A percentile compares a stretch with the other conserved stretches of the same genome.
These are phyloP conservation scores for Helicoverpa armigera DNA, from an alignment of 1,140 invertebrate genomes.

Conservation along the genomic window DNA sequence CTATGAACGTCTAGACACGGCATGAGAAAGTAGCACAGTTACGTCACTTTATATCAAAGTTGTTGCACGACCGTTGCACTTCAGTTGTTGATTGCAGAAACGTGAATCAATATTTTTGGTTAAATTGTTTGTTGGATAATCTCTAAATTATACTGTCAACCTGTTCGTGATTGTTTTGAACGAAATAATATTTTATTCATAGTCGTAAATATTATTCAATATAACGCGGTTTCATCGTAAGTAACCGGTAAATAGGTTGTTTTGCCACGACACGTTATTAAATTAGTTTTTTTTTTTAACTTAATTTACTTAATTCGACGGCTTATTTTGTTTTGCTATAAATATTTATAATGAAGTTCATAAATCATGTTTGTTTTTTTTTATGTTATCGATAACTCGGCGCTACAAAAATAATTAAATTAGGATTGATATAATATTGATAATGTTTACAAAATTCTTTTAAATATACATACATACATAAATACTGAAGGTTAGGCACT, in stretches of 20 bases:
- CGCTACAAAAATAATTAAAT: too few relatives aligned
- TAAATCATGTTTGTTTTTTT: background rate
- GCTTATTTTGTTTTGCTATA: too few relatives aligned
- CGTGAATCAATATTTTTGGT: background rate
- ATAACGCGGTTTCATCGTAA: too few relatives aligned
- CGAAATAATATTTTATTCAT: too few relatives aligned
- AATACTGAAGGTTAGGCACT: background rate
- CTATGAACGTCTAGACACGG: constrained; percentile 13
- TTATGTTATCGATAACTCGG: background rate
- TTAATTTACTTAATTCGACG: too few relatives aligned
- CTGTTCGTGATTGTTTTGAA: too few relatives aligned
- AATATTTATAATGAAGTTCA: too few relatives aligned
- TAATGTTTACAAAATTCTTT: constrained; percentile 8
- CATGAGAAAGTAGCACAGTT: constrained; percentile 11
- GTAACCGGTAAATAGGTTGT: background rate
- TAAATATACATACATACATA: background rate
- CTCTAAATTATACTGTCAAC: too few relatives aligned
- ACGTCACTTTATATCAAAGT: background rate
- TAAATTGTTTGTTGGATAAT: background rate
- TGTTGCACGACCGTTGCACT: constrained; percentile 26
- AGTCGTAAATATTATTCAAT: too few relatives aligned
- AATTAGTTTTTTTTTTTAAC: too few relatives aligned
- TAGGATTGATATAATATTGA: background rate
- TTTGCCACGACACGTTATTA: background rate
- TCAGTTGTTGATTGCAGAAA: background rate